Conservation (phyloP, 2,113 vertebrate genomes). For the Phyllostomus hastatus region DNA sequence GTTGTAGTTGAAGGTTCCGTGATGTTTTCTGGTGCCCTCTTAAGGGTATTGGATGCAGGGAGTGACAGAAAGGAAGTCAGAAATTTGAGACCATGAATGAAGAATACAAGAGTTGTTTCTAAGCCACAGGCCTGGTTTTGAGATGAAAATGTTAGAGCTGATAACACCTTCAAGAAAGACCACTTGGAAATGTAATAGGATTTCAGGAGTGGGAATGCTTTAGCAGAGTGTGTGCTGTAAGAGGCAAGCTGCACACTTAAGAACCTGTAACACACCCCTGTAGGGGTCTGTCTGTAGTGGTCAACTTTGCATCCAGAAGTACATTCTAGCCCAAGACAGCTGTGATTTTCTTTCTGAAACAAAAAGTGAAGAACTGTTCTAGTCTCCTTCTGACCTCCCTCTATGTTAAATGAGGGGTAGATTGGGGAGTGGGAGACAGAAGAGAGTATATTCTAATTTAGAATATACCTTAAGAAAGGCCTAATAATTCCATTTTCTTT, state of each 20-base stretch:
- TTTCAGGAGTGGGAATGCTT: not conserved
- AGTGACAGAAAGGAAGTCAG: not conserved
- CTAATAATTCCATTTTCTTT: slow-evolving; percentile 41
- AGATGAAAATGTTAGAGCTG: not conserved
- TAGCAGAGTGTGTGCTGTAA: not conserved
- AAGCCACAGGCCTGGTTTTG: not conserved
- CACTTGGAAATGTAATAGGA: not conserved
- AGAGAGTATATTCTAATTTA: not conserved
- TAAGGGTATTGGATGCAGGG: not conserved
- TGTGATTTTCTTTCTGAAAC: not conserved
- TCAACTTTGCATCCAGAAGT: slow-evolving; percentile 12
- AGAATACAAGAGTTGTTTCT: not conserved
- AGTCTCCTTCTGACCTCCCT: not conserved
- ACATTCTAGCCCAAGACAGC: not conserved
- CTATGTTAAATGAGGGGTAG: not conserved
- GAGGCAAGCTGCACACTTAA: not conserved
- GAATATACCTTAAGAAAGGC: not conserved
- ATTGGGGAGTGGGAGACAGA: not conserved
- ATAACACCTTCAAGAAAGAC: not conserved
- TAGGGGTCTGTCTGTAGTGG: not conserved
- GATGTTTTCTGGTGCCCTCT: not conserved
- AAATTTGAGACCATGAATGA: not conserved
- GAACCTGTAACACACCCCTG: not conserved
- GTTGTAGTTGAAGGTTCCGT: not conserved
- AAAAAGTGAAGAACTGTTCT: not conserved